Percentiles rank a stretch among this genome's conserved stretches.
Evolutionary conservation across 2,888 invertebrate genomes (phyloP).

Genomic region (Eubasilissa splendida): DNA sequence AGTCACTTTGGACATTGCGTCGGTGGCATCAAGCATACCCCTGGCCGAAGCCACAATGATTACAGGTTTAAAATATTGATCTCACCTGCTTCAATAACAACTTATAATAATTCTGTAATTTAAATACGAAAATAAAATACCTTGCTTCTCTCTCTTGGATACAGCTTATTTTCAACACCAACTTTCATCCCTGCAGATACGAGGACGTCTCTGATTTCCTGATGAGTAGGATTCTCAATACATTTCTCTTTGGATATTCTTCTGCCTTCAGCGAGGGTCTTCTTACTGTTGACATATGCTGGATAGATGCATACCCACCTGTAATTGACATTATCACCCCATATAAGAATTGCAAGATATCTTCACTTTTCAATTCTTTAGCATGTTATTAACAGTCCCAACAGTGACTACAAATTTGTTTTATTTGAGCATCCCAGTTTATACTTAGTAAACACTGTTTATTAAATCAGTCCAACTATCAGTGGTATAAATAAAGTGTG

Average conservation of each 20-base stretch:
- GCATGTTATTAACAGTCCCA: no score
- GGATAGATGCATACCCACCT: conserved; percentile 99
- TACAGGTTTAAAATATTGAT: background rate
- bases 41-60: no score
- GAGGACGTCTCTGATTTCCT: conserved; percentile 95
- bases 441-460: no score
- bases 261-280: conserved; percentile 91
- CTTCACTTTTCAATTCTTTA: no score
- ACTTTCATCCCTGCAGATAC: conserved; percentile 87
- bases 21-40: no score
- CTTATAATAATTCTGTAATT: background rate
- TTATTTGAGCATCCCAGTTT: no score
- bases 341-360: no score
- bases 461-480: no score
- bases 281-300: conserved; percentile 95
- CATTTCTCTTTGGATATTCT: conserved; percentile 87
- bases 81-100: background rate
- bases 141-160: conserved; percentile 92
- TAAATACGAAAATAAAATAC: conserved; percentile 61
- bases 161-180: conserved; percentile 93
- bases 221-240: conserved; percentile 95
- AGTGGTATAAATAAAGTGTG: no score
- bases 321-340: conserved; percentile 59
- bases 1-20: no score
- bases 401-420: no score